Conservation (phyloP, 1,140 invertebrate species). For the Zelostemma sp. region DNA sequence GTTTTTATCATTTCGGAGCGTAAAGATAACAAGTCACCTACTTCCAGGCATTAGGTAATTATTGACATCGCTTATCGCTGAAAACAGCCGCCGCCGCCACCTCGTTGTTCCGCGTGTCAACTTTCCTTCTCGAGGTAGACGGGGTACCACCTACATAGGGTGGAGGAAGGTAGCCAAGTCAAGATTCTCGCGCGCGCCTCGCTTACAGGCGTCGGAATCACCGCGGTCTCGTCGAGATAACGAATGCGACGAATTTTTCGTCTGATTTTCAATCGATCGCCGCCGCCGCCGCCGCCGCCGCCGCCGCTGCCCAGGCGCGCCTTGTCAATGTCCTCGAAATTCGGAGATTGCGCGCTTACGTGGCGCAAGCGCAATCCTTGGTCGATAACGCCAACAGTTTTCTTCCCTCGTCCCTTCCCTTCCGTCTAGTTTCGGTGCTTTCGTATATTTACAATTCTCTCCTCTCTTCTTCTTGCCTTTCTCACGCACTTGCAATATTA, state of each 20-base stretch:
- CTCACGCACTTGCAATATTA: too few relatives aligned
- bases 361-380: slow-evolving; percentile 61
- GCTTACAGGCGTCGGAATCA: slow-evolving; percentile 64
- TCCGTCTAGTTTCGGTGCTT: too few relatives aligned
- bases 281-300: too few relatives aligned
- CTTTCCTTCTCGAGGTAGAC: slow-evolving; percentile 23
- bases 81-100: not conserved
- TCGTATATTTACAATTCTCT: too few relatives aligned
- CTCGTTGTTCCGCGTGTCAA: too few relatives aligned
- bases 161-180: too few relatives aligned
- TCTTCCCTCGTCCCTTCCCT: too few relatives aligned
- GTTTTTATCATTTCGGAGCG: too few relatives aligned
- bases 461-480: too few relatives aligned
- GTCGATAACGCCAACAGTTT: slow-evolving; percentile 61
- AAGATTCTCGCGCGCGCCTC: slow-evolving; percentile 13
- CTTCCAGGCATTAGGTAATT: slow-evolving; percentile 19
- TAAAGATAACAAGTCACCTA: slow-evolving; percentile 28
- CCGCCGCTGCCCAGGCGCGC: too few relatives aligned
- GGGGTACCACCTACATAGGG: too few relatives aligned
- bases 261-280: slow-evolving; percentile 51
- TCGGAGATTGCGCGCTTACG: slow-evolving; percentile 51
- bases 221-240: slow-evolving; percentile 27
- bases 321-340: slow-evolving; percentile 41
- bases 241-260: slow-evolving; percentile 17
- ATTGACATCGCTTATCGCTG: slow-evolving; percentile 27